These are phyloP conservation scores for Poeciliopsis infans DNA, from an alignment of 2,797 vertebrate species.

Conservation along the genomic window DNA sequence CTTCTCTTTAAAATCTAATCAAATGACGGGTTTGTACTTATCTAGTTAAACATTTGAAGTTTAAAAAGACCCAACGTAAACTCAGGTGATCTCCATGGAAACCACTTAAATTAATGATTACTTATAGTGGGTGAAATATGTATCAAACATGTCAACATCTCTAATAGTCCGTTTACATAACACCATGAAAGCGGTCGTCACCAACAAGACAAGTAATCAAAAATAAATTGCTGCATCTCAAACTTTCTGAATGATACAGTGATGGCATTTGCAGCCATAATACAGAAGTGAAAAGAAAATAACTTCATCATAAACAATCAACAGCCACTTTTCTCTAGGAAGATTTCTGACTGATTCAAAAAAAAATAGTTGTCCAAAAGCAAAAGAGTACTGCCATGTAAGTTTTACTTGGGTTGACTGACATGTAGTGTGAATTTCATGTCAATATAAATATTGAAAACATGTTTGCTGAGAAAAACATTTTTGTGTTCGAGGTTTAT, in stretches of 20 bases:
- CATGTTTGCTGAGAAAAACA: not conserved
- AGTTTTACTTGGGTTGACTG: not conserved
- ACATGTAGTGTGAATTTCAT: not conserved
- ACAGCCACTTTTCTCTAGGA: not conserved
- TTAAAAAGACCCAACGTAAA: not conserved
- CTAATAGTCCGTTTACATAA: not conserved
- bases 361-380: not conserved
- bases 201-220: not conserved
- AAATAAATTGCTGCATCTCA: not conserved
- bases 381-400: not conserved
- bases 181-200: not conserved
- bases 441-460: not conserved
- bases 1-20: not conserved
- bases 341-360: not conserved
- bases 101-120: not conserved
- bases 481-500: not conserved
- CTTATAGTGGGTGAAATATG: not conserved
- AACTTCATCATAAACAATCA: not conserved
- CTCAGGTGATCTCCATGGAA: not conserved
- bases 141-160: not conserved
- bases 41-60: not conserved
- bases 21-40: not conserved
- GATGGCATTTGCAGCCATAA: not conserved
- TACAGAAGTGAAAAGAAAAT: not conserved
- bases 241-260: not conserved